Evolutionary conservation across 1,140 invertebrate genomes (phyloP), one percentile per base, ranked within the genome.

Genomic region (Diorhabda elongata): DNA sequence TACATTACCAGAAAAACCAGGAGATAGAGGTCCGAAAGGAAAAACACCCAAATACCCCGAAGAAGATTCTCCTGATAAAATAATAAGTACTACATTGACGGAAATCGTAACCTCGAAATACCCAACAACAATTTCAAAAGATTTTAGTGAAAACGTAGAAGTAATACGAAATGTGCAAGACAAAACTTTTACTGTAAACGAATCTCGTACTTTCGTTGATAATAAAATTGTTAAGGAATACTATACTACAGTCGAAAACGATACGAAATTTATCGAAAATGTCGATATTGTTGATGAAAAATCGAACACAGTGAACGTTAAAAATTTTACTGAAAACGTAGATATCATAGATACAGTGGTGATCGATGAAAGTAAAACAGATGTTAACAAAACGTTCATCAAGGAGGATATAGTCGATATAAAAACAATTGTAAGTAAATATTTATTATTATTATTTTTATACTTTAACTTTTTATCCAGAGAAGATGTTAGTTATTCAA

Each of bases 371-470:
- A 61, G 62, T 5, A 68, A 44, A 45, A 61, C 69, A 7, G 71
- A 73, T 56, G 61, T 70, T 44, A 63, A 73, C 56, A 74, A 69
- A 42, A 73, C 74, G 4, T 70, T 76, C 42, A 70, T 80, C 9
- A 59, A 73, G 42, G 77, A 80, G 64, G 73, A 75, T 67, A 76
- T 80, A 42, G 58, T 75, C n/a, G 75, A 78, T 58, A 74, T 80
- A 47, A 80, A 78, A 52, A 75, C 79, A 70, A 79, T 79, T 68
- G 77, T 79, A 75, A 80, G 79, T 77, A 45, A 62, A 62, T 61
- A 9, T 44, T 11, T 67, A 45, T 11, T 6, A 9, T 45, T 44
- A 42, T 66, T 57, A 42, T 5, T 42, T 41, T 5, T 5, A 52
- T 52, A 26, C 26, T 26, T 26, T 26, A 26, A 26, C 26, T 26